A percentile compares a stretch with the other conserved stretches of the same genome.
Evolutionary conservation across 2,113 vertebrate species (phyloP).

Genomic region (Chloropsis hardwickii): DNA sequence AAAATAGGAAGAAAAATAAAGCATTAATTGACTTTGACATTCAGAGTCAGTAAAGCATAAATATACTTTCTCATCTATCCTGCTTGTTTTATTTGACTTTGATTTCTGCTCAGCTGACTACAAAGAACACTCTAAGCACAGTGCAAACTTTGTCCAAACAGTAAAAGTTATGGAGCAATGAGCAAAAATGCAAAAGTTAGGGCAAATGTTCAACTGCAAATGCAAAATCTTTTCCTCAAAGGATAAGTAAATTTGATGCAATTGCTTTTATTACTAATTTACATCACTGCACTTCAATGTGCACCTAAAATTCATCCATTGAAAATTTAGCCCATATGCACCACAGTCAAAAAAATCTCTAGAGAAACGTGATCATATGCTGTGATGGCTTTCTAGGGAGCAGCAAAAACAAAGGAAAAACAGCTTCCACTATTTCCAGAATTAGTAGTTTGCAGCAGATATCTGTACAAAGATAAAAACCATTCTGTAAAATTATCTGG

Average conservation of each 20-base stretch:
- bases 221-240: neutral
- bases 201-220: neutral
- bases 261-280: neutral
- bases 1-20: neutral
- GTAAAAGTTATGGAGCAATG: neutral
- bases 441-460: accelerated
- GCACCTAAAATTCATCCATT: neutral
- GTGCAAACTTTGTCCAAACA: neutral
- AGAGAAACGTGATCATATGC: neutral
- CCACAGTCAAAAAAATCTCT: neutral
- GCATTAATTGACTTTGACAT: neutral
- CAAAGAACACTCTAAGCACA: neutral
- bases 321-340: neutral
- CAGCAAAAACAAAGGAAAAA: neutral
- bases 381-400: neutral
- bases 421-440: neutral
- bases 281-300: neutral
- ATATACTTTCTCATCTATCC: neutral
- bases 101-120: neutral
- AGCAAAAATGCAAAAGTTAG: neutral
- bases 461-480: neutral
- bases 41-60: neutral
- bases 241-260: slow-evolving; percentile 7
- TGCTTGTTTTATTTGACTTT: neutral
- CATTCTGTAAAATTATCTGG: neutral